These are phyloP conservation scores for Danio choprae DNA, from an alignment of 2,797 vertebrate species.

Conservation along the genomic window DNA sequence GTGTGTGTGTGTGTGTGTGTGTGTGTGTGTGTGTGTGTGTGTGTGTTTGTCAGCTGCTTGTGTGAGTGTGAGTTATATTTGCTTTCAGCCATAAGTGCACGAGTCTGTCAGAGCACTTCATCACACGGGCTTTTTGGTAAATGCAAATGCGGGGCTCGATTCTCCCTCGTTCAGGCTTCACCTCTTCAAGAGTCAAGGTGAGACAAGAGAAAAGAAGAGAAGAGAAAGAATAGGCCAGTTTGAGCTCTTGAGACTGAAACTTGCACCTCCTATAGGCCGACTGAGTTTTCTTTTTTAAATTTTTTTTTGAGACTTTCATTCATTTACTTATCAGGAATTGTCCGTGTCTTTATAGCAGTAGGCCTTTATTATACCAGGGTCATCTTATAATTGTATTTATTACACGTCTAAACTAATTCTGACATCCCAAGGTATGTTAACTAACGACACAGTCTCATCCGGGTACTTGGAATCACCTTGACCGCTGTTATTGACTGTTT, in stretches of 20 bases:
- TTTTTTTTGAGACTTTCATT: no score
- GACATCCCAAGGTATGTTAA: no score
- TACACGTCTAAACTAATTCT: no score
- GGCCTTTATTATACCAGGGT: no score
- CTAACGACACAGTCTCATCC: no score
- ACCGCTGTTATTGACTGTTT: no score
- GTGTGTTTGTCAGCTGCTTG: constrained; percentile 50
- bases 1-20: constrained; percentile 21
- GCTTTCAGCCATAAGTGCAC: constrained; percentile 71
- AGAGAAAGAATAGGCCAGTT: constrained; percentile 9
- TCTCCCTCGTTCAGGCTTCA: constrained; percentile 63
- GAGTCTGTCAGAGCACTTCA: constrained; percentile 71
- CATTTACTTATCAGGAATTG: no score
- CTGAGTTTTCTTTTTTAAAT: no score
- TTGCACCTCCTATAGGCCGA: not conserved
- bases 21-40: constrained; percentile 50
- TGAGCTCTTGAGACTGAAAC: not conserved
- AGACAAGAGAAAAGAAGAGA: constrained; percentile 47
- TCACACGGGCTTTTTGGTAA: constrained; percentile 67
- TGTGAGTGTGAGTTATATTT: constrained; percentile 66
- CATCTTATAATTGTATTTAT: no score
- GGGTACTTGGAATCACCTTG: no score
- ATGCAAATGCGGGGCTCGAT: constrained; percentile 68
- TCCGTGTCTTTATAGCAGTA: no score
- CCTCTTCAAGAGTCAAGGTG: constrained; percentile 59